Conservation (phyloP, 2,888 invertebrate genomes). For the Desoria tigrina region DNA sequence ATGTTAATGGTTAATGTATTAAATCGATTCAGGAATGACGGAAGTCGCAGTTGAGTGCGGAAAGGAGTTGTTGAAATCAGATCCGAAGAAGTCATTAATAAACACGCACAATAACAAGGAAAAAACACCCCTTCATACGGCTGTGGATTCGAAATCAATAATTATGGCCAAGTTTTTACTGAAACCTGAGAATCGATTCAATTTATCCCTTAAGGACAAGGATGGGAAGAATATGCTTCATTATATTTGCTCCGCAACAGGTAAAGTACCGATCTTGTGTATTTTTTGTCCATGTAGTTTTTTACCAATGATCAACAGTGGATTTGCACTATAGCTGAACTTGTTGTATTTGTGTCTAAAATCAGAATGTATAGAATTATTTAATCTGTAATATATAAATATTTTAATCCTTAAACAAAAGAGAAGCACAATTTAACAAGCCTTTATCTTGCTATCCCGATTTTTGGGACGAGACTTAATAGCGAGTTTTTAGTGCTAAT, state of each 20-base stretch:
- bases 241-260: conserved; percentile 29
- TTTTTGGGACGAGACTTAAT: no score
- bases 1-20: no score
- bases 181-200: conserved; percentile 14
- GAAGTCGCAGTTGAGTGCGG: conserved; percentile 25
- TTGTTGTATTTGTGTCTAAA: no score
- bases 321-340: no score
- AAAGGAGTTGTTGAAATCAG: conserved; percentile 23
- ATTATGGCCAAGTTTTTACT: conserved; percentile 29
- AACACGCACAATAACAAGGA: conserved; percentile 19
- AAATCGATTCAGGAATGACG: conserved; percentile 16
- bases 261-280: conserved; percentile 13
- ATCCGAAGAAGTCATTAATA: conserved; percentile 18
- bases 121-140: conserved; percentile 26
- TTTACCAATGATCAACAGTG: no score
- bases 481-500: no score
- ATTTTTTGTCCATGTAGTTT: no score
- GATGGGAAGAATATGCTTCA: conserved; percentile 29
- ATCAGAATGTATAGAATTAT: no score
- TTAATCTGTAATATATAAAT: no score
- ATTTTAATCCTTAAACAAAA: no score
- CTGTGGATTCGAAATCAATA: conserved; percentile 23
- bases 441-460: no score
- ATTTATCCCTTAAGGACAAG: conserved; percentile 16
- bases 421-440: no score